These are phyloP conservation scores for Rhyacophila evoluta DNA, from an alignment of 2,888 invertebrate species.

Conservation along the genomic window DNA sequence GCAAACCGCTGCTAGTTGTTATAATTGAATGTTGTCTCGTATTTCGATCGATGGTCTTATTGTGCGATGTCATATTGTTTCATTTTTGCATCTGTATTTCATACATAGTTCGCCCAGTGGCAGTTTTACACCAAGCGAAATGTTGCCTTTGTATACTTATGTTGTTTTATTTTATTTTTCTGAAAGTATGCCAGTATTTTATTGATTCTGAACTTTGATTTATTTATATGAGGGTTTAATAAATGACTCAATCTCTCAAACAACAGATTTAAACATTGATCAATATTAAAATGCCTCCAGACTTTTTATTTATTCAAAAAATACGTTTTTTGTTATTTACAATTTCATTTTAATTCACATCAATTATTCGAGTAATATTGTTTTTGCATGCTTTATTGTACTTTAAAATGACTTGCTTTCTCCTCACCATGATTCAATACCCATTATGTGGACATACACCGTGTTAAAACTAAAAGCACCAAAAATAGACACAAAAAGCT, in stretches of 20 bases:
- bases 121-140: not conserved
- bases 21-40: conserved; percentile 22
- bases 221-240: not conserved
- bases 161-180: not conserved
- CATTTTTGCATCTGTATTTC: conserved; percentile 22
- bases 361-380: too few species aligned
- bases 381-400: too few species aligned
- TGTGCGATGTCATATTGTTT: conserved; percentile 28
- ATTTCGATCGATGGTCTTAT: conserved; percentile 34
- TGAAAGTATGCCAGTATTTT: not conserved
- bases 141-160: not conserved
- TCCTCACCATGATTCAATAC: too few species aligned
- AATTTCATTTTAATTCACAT: too few species aligned
- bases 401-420: too few species aligned
- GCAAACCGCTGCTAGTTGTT: not conserved
- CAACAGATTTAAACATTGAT: not conserved
- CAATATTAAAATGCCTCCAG: not conserved
- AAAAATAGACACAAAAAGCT: too few species aligned
- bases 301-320: too few species aligned
- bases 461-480: too few species aligned
- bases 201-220: not conserved
- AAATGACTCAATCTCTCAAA: not conserved
- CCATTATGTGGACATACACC: too few species aligned
- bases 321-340: too few species aligned
- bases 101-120: not conserved